Evolutionary conservation across 2,888 invertebrate genomes (phyloP).

Genomic region (Phymatocera aterrima): DNA sequence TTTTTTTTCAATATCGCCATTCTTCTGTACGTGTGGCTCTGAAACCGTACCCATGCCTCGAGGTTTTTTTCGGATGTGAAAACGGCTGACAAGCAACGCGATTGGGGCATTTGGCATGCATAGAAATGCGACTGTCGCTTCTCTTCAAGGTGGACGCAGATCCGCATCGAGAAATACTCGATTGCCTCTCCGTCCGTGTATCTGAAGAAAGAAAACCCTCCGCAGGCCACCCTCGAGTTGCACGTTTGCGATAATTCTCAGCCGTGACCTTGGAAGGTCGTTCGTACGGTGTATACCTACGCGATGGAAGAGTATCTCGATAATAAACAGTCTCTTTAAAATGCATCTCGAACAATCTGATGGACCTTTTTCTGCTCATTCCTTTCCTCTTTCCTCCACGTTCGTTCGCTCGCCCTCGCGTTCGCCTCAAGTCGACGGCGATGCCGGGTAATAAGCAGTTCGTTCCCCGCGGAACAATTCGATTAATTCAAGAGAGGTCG

Average conservation of each 20-base stretch:
- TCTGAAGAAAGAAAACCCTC: not conserved
- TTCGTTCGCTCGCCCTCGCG: not conserved
- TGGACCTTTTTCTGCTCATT: not conserved
- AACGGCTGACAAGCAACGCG: no score
- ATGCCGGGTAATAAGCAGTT: slow-evolving; percentile 71
- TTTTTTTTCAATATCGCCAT: no score
- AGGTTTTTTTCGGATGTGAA: no score
- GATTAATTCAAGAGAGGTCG: slow-evolving; percentile 70
- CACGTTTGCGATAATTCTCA: not conserved
- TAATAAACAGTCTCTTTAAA: not conserved
- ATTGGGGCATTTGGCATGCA: no score
- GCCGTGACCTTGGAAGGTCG: not conserved
- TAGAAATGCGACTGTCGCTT: no score
- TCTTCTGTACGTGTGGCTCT: no score
- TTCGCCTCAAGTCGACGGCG: slow-evolving; percentile 64
- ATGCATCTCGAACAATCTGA: not conserved
- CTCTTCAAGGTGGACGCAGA: no score
- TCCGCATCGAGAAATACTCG: no score
- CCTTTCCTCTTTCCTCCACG: not conserved
- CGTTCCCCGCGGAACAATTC: slow-evolving; percentile 68
- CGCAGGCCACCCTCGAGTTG: not conserved
- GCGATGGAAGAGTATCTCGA: not conserved
- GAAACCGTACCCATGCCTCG: no score
- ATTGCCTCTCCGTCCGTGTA: no score
- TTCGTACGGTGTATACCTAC: not conserved